phyloP scores from a whole-genome alignment of 2,888 invertebrate species.

The Dusona sp. region DNA sequence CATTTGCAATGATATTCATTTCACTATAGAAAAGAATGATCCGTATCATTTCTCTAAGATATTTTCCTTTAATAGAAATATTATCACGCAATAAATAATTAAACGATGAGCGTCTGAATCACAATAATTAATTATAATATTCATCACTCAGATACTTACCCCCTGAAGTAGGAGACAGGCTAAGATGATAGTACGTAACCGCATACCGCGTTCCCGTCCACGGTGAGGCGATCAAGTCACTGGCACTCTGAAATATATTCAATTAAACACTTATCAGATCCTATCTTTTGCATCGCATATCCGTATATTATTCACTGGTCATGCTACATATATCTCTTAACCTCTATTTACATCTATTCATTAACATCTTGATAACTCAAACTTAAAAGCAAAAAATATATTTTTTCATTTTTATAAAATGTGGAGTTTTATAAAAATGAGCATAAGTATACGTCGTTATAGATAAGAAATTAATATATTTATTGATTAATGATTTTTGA shows the following conservation, averaged over 20 bases:
- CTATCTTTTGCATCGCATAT: not conserved
- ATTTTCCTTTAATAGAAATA: not conserved
- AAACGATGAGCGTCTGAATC: slow-evolving; percentile 46
- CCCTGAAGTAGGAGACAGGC: slow-evolving; percentile 85
- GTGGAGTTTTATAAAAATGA: no score
- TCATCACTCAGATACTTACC: slow-evolving; percentile 83
- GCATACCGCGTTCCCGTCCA: slow-evolving; percentile 84
- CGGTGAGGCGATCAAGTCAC: slow-evolving; percentile 75
- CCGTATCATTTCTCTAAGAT: not conserved
- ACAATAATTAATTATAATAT: slow-evolving; percentile 50
- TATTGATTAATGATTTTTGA: no score
- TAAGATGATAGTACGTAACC: slow-evolving; percentile 84
- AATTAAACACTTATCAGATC: slow-evolving; percentile 41
- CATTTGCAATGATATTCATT: not conserved
- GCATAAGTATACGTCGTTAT: no score
- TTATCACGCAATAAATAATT: not conserved
- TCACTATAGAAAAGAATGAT: not conserved
- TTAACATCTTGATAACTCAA: not conserved
- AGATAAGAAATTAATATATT: no score
- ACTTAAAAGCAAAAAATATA: not conserved
- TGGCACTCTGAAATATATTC: slow-evolving; percentile 68
- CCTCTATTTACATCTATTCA: not conserved
- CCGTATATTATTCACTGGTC: not conserved
- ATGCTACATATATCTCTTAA: not conserved
- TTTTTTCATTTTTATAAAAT: no score